Evolutionary conservation across 64 coral and sea anemone genomes (phyloP).

Genomic region (Dendronephthya gigantea): DNA sequence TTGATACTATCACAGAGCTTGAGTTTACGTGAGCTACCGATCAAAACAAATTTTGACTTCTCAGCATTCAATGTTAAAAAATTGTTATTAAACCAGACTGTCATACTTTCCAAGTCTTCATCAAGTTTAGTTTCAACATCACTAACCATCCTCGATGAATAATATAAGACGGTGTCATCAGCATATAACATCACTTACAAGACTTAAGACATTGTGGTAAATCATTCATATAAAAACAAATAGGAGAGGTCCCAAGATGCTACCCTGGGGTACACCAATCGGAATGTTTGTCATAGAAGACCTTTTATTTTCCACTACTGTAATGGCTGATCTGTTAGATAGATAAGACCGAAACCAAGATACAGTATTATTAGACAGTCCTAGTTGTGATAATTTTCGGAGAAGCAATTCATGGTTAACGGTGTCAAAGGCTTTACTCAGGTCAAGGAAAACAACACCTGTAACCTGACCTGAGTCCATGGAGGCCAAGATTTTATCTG

Average conservation of each 20-base stretch:
- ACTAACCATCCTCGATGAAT: neutral
- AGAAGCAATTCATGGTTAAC: neutral
- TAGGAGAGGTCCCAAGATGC: neutral
- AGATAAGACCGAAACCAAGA: neutral
- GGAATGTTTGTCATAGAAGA: neutral
- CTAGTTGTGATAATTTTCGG: neutral
- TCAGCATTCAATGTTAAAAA: neutral
- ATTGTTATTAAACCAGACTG: neutral
- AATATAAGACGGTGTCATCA: neutral
- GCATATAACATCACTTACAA: neutral
- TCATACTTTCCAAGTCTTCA: neutral
- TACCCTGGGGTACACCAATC: neutral
- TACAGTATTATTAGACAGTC: neutral
- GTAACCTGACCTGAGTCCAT: neutral
- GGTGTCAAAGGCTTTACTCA: neutral
- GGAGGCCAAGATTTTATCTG: neutral
- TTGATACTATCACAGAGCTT: neutral
- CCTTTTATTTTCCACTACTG: neutral
- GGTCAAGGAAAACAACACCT: neutral
- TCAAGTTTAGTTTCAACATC: neutral
- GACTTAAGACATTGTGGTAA: neutral
- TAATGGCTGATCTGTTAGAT: neutral
- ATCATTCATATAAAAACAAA: conserved; percentile 7
- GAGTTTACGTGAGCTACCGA: neutral
- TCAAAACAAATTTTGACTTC: neutral